Evolutionary conservation across 2,113 vertebrate species (phyloP).

Genomic region (Seriola dumerili): DNA sequence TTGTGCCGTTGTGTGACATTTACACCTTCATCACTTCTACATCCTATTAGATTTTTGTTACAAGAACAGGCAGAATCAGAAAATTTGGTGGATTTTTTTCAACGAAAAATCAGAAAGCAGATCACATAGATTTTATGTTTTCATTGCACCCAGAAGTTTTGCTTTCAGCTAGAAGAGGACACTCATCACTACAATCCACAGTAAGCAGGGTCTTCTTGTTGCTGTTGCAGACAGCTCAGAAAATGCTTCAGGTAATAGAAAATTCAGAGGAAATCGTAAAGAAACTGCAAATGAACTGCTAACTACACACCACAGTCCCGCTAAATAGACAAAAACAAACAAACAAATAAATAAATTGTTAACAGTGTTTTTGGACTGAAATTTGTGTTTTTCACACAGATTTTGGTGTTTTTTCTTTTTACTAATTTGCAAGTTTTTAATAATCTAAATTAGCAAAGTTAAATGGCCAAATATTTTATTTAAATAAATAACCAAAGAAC

Average conservation of each 20-base stretch:
- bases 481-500: too few species aligned
- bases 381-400: neutral
- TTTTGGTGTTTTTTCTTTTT: neutral
- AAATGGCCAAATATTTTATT: neutral
- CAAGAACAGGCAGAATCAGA: neutral
- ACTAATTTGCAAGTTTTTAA: neutral
- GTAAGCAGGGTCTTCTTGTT: neutral
- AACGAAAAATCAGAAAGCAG: neutral
- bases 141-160: neutral
- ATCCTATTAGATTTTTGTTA: neutral
- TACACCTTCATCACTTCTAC: neutral
- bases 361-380: neutral
- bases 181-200: slow-evolving; percentile 2
- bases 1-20: neutral
- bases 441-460: neutral
- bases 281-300: neutral
- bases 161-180: neutral
- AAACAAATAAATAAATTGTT: neutral
- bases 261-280: neutral
- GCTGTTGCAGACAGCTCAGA: neutral
- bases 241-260: neutral
- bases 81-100: neutral
- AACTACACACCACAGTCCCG: neutral
- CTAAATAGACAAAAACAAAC: too few species aligned
- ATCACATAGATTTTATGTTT: slow-evolving; percentile 16